Conservation (phyloP, 2,797 vertebrate genomes). For the Tachyglossus aculeatus region DNA sequence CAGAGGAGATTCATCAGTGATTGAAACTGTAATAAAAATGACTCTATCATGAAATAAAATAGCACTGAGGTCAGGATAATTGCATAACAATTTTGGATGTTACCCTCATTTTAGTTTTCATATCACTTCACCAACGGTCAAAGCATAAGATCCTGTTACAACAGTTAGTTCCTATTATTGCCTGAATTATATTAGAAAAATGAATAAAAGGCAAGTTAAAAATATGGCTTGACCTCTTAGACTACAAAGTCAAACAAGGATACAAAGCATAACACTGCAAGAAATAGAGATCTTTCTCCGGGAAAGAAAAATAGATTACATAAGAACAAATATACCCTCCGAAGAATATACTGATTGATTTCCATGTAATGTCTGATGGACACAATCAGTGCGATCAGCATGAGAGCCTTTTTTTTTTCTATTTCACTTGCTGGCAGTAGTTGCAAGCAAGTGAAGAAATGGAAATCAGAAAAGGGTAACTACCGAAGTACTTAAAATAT, state of each 20-base stretch:
- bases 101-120: not conserved
- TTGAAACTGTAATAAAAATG: not conserved
- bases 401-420: not conserved
- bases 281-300: not conserved
- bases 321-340: slow-evolving; percentile 15
- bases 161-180: not conserved
- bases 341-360: slow-evolving; percentile 29
- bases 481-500: slow-evolving; percentile 1
- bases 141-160: not conserved
- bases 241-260: not conserved
- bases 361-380: slow-evolving; percentile 10
- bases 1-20: not conserved
- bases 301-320: slow-evolving; percentile 14
- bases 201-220: not conserved
- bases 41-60: not conserved
- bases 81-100: not conserved
- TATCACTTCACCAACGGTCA: not conserved
- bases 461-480: not conserved
- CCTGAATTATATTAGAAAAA: not conserved
- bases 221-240: not conserved
- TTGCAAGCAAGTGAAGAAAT: not conserved
- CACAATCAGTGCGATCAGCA: not conserved
- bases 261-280: not conserved
- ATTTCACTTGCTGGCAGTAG: not conserved
- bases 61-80: not conserved